Evolutionary conservation across 2,113 vertebrate species (phyloP).

Genomic region (Podocnemis expansa): DNA sequence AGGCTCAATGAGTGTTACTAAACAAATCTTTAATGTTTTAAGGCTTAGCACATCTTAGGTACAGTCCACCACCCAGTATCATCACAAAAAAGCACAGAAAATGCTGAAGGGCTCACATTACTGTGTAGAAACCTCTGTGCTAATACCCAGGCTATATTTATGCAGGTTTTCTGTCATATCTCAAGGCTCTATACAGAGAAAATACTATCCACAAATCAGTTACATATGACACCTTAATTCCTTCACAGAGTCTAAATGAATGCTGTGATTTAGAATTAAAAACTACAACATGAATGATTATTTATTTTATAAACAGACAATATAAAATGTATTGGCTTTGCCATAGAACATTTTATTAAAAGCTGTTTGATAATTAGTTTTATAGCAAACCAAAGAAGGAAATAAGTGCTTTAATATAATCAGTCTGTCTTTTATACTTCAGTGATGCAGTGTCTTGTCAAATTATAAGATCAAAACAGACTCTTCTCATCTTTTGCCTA

Average conservation of each 20-base stretch:
- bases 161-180: neutral
- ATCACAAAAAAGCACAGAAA: neutral
- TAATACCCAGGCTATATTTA: neutral
- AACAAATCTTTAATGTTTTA: neutral
- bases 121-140: neutral
- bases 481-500: slow-evolving; percentile 27
- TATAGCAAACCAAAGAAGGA: slow-evolving; percentile 21
- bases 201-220: neutral
- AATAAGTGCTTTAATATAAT: slow-evolving; percentile 57
- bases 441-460: slow-evolving; percentile 45
- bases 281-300: neutral
- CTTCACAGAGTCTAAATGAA: neutral
- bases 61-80: neutral
- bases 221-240: neutral
- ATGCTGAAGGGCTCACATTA: neutral
- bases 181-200: neutral
- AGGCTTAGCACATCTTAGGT: neutral
- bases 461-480: slow-evolving; percentile 55
- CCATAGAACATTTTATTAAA: slow-evolving; percentile 54
- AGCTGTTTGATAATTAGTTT: slow-evolving; percentile 54
- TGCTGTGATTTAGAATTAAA: slow-evolving; percentile 24
- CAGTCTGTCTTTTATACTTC: slow-evolving; percentile 37
- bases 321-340: slow-evolving; percentile 39
- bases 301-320: slow-evolving; percentile 32
- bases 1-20: neutral